A percentile compares a stretch with the other conserved stretches of the same genome.
Conservation (phyloP, 2,888 invertebrate species). For the Brenthis ino region DNA sequence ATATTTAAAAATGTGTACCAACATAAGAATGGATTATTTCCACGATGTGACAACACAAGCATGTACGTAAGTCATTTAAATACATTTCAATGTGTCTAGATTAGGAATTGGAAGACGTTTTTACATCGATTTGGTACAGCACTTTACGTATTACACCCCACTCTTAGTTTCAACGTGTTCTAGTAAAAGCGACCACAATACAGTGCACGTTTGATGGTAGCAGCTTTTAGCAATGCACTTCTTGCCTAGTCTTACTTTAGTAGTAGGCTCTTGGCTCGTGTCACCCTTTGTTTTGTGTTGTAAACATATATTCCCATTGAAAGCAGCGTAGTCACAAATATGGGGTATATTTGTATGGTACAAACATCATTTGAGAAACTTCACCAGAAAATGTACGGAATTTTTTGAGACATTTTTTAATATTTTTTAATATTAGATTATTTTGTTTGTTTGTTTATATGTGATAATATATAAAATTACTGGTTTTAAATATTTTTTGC, state of each 20-base stretch:
- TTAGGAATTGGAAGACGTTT: no score
- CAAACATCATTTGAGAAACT: background rate
- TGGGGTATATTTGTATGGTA: background rate
- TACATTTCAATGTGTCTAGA: background rate
- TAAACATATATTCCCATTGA: slow-evolving; percentile 13
- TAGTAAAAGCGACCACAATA: slow-evolving; percentile 10
- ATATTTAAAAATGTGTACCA: no score
- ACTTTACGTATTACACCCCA: background rate
- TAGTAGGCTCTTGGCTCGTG: slow-evolving; percentile 21
- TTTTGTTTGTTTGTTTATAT: no score
- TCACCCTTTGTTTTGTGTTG: slow-evolving; percentile 23
- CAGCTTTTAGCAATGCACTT: slow-evolving; percentile 23
- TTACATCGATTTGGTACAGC: background rate
- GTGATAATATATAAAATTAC: no score
- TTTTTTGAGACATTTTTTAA: no score
- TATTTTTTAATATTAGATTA: no score
- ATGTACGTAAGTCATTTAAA: background rate
- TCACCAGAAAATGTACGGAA: background rate
- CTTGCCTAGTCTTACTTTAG: slow-evolving; percentile 10
- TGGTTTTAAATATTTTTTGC: no score
- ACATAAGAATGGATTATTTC: no score
- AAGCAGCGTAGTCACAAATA: slow-evolving; percentile 16
- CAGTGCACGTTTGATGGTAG: slow-evolving; percentile 10
- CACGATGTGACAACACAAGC: no score
- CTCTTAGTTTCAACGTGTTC: slow-evolving; percentile 5